Percentiles rank a stretch among this genome's conserved stretches.
Conservation (phyloP, 2,797 vertebrate species). For the Karalla daura region DNA sequence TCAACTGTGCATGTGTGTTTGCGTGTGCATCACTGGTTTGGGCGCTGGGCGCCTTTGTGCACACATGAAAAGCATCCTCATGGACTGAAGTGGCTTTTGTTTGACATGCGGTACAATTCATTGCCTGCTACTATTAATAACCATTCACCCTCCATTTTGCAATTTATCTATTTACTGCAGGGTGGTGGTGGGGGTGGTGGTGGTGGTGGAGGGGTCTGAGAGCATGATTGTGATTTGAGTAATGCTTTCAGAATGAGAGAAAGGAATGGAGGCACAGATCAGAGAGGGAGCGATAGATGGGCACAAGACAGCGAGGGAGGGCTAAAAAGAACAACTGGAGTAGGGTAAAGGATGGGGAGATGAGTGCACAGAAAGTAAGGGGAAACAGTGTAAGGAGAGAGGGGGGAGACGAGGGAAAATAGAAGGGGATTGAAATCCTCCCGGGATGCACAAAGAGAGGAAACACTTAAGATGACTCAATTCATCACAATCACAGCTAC, state of each 20-base stretch:
- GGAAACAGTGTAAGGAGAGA: constrained; percentile 27
- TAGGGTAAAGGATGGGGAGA: constrained; percentile 57
- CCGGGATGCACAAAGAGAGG: constrained; percentile 72
- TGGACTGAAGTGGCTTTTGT: constrained; percentile 34
- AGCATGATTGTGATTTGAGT: constrained; percentile 59
- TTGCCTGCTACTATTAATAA: constrained; percentile 63
- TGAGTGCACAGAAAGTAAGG: constrained; percentile 47
- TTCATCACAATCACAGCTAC: constrained; percentile 79
- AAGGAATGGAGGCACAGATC: constrained; percentile 32
- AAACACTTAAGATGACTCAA: constrained; percentile 83
- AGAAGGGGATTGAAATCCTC: constrained; percentile 70
- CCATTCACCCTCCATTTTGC: constrained; percentile 57
- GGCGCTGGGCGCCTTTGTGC: constrained; percentile 13
- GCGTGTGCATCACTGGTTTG: background rate
- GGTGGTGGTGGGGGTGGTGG: constrained; percentile 26
- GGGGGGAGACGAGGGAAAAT: constrained; percentile 34
- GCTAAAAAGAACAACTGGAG: constrained; percentile 43
- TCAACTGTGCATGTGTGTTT: background rate
- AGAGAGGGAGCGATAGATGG: constrained; percentile 18
- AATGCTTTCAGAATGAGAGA: constrained; percentile 60
- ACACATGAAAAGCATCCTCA: constrained; percentile 41
- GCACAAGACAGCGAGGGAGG: constrained; percentile 13
- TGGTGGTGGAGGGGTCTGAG: constrained; percentile 35
- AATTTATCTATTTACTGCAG: constrained; percentile 72
- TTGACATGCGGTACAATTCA: constrained; percentile 52